Conservation (phyloP, 2,888 invertebrate species). For the Halictus quadricinctus region DNA sequence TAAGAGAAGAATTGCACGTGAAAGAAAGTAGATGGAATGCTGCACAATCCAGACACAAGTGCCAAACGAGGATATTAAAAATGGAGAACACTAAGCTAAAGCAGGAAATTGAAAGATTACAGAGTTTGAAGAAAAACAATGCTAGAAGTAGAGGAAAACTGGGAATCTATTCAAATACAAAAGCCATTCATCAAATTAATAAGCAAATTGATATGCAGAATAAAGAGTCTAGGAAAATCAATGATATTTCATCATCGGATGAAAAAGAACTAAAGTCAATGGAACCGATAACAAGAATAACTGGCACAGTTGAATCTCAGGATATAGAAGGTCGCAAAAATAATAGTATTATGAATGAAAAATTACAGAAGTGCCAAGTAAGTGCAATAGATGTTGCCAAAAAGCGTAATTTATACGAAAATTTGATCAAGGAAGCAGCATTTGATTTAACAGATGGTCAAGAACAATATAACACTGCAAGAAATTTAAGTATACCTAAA, state of each 20-base stretch:
- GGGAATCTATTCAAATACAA: constrained; percentile 85
- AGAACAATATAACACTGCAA: constrained; percentile 18
- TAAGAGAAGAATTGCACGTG: constrained; percentile 87
- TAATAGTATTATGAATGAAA: constrained; percentile 26
- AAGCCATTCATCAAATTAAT: constrained; percentile 90
- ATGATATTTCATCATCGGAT: constrained; percentile 62
- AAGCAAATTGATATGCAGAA: constrained; percentile 81
- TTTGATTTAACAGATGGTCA: constrained; percentile 62
- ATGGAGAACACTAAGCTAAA: constrained; percentile 87
- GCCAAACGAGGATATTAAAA: constrained; percentile 89
- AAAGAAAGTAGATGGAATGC: constrained; percentile 90
- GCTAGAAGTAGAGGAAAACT: constrained; percentile 72
- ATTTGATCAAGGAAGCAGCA: constrained; percentile 77
- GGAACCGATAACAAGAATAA: constrained; percentile 26
- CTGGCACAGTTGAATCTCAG: constrained; percentile 19
- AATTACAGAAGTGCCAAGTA: constrained; percentile 35
- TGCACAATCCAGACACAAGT: constrained; percentile 88
- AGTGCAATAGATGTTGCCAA: constrained; percentile 67
- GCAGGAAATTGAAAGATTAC: constrained; percentile 86
- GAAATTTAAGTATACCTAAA: constrained; percentile 11
- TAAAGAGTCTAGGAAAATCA: constrained; percentile 31
- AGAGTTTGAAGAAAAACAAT: constrained; percentile 85
- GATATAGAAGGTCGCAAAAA: constrained; percentile 41
- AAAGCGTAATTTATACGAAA: constrained; percentile 76
- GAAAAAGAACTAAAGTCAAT: constrained; percentile 60